A percentile compares a stretch with the other conserved stretches of the same genome.
Conservation (phyloP, 2,888 invertebrate species). For the Tipula confusa region DNA sequence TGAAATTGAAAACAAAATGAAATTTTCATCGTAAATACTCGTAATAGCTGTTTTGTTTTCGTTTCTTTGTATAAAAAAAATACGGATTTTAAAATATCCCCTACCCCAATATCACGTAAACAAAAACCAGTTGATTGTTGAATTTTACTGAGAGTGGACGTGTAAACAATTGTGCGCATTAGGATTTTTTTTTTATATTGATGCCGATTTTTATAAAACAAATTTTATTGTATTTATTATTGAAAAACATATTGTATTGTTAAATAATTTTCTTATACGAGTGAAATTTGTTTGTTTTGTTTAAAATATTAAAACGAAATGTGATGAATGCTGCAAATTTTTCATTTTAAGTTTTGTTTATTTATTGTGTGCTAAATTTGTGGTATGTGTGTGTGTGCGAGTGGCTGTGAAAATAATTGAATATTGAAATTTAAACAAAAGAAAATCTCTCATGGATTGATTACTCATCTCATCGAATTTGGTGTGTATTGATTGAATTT, state of each 20-base stretch:
- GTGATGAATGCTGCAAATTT: background rate
- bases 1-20: background rate
- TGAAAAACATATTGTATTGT: background rate
- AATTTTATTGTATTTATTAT: background rate
- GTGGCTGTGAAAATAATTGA: background rate
- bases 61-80: background rate
- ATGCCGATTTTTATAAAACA: too few relatives aligned
- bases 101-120: slow-evolving; percentile 12
- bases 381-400: too few relatives aligned
- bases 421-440: background rate
- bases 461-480: background rate
- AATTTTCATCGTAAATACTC: background rate
- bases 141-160: background rate
- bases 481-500: background rate
- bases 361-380: background rate
- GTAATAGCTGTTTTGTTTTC: background rate
- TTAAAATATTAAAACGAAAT: background rate
- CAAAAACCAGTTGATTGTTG: slow-evolving; percentile 20
- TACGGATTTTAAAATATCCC: background rate
- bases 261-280: background rate
- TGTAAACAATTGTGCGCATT: background rate
- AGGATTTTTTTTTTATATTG: too few relatives aligned
- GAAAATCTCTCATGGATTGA: background rate
- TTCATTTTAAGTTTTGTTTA: background rate
- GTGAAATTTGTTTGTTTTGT: background rate